These are phyloP conservation scores for Eupsittula cactorum DNA, from an alignment of 2,113 vertebrate species.

Conservation along the genomic window DNA sequence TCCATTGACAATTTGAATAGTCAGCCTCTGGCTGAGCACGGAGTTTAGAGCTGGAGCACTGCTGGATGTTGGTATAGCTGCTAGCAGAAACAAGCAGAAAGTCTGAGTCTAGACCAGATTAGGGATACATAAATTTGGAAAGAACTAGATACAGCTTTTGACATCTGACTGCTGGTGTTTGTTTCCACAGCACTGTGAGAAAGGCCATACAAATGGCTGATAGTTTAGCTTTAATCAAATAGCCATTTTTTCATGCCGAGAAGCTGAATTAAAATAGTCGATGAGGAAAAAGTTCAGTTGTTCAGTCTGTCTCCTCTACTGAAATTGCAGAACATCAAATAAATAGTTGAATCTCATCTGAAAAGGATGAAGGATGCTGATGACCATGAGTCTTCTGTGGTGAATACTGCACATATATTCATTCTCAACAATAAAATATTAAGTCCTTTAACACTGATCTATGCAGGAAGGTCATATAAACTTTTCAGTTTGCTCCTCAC, in stretches of 20 bases:
- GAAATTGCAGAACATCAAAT: slow-evolving; percentile 4
- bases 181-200: not conserved
- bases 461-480: not conserved
- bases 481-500: not conserved
- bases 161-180: not conserved
- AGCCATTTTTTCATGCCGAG: not conserved
- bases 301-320: not conserved
- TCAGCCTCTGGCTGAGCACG: not conserved
- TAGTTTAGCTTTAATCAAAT: slow-evolving; percentile 8
- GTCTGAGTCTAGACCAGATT: not conserved
- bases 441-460: slow-evolving; percentile 16
- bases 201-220: not conserved
- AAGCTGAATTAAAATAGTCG: slow-evolving; percentile 4
- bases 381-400: not conserved
- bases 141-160: not conserved
- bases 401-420: not conserved
- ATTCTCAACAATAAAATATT: not conserved
- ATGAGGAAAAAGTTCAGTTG: not conserved
- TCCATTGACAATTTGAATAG: not conserved
- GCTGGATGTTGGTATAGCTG: not conserved
- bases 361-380: not conserved
- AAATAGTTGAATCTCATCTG: slow-evolving; percentile 19
- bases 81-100: not conserved
- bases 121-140: not conserved
- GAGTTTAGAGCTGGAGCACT: not conserved